phyloP scores from a whole-genome alignment of 2,888 invertebrate species.

The Lottia gigantea region DNA sequence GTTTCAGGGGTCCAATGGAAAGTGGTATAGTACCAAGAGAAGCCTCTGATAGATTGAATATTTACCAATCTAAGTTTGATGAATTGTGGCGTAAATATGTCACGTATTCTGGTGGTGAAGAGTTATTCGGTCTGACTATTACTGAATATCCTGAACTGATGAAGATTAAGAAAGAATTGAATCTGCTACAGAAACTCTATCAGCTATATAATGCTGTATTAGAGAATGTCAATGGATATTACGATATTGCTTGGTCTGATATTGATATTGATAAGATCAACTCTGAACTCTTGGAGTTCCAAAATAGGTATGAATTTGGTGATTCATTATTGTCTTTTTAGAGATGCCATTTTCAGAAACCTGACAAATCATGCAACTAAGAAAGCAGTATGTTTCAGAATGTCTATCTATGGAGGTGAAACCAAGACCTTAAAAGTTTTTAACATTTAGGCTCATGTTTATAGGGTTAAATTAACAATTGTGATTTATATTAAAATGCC shows the following conservation, averaged over 20 bases:
- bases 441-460: too few species aligned
- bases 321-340: background rate
- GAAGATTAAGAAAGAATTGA: constrained; percentile 91
- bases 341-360: background rate
- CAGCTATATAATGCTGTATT: constrained; percentile 96
- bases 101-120: constrained; percentile 94
- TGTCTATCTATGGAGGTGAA: too few species aligned
- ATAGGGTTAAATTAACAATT: background rate
- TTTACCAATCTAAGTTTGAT: constrained; percentile 84
- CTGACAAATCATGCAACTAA: too few species aligned
- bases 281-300: constrained; percentile 96
- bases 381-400: too few species aligned
- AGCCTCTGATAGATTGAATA: constrained; percentile 90
- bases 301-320: constrained; percentile 78
- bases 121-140: constrained; percentile 89
- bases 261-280: constrained; percentile 97
- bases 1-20: constrained; percentile 88
- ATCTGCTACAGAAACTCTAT: constrained; percentile 94
- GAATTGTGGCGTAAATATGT: constrained; percentile 94
- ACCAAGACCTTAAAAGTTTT: too few species aligned
- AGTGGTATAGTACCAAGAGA: constrained; percentile 90
- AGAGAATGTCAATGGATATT: constrained; percentile 94
- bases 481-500: too few species aligned
- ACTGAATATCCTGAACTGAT: constrained; percentile 94
- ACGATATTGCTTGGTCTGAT: constrained; percentile 96